A percentile compares a stretch with the other conserved stretches of the same genome.
Conservation (phyloP, 2,113 vertebrate species). For the Caranx melampygus region DNA sequence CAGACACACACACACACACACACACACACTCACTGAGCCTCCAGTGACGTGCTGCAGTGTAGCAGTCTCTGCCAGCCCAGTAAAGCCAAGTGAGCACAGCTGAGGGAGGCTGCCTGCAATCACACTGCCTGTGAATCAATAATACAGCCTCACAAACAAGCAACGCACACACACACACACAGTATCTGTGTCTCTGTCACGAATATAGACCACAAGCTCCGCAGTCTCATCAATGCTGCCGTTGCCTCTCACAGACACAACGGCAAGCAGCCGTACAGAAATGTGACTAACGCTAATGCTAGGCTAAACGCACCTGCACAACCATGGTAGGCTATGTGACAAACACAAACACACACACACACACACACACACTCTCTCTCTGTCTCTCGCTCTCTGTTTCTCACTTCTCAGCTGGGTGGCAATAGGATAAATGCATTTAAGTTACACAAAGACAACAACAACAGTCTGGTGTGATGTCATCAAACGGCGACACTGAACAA, state of each 20-base stretch:
- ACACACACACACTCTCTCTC: too few species aligned
- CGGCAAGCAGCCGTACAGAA: not conserved
- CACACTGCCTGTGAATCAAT: slow-evolving; percentile 79
- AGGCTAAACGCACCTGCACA: not conserved
- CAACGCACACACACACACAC: slow-evolving; percentile 7
- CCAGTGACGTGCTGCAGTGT: slow-evolving; percentile 72
- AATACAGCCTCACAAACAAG: slow-evolving; percentile 44
- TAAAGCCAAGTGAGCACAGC: slow-evolving; percentile 57
- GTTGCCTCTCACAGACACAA: slow-evolving; percentile 35
- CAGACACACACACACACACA: not conserved
- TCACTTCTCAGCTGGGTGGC: too few species aligned
- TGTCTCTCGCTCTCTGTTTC: too few species aligned
- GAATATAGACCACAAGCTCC: slow-evolving; percentile 59
- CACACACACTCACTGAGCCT: slow-evolving; percentile 9
- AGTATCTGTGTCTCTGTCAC: slow-evolving; percentile 18
- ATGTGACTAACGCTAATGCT: not conserved
- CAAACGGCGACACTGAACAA: not conserved
- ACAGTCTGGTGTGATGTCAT: not conserved
- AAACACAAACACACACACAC: too few species aligned
- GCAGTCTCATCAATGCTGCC: slow-evolving; percentile 78
- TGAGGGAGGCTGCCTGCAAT: slow-evolving; percentile 72
- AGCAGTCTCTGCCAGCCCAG: slow-evolving; percentile 48
- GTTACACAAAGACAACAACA: not conserved
- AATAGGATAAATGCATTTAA: not conserved
- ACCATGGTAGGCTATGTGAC: too few species aligned